Evolutionary conservation across 2,113 vertebrate species (phyloP).

Genomic region (Triplophysa dalaica): DNA sequence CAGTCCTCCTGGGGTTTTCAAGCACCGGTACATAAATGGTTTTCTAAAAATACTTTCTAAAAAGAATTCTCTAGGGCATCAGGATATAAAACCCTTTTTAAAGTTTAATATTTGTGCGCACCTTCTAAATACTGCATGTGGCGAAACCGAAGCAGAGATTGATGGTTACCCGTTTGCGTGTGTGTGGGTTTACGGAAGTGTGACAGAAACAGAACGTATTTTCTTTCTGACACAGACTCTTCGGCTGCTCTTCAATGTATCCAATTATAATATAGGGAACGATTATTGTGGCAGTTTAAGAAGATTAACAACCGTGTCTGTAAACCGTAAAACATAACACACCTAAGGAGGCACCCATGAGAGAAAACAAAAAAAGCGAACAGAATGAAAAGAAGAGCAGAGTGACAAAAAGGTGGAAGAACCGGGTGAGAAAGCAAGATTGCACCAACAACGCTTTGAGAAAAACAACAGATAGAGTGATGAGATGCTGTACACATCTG

Average conservation of each 20-base stretch:
- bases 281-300: neutral
- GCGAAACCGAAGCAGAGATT: slow-evolving; percentile 13
- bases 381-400: neutral
- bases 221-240: slow-evolving; percentile 3
- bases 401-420: slow-evolving; percentile 23
- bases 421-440: slow-evolving; percentile 36
- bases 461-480: neutral
- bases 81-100: too few species aligned
- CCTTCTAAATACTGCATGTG: slow-evolving; percentile 5
- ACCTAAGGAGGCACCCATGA: slow-evolving; percentile 2
- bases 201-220: slow-evolving; percentile 1
- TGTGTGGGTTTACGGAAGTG: neutral
- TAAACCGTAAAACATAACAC: neutral
- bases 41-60: too few species aligned
- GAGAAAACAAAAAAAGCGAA: neutral
- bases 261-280: too few species aligned
- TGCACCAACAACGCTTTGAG: slow-evolving; percentile 18
- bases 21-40: too few species aligned
- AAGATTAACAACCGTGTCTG: slow-evolving; percentile 9
- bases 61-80: too few species aligned
- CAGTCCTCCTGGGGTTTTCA: too few species aligned
- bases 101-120: neutral
- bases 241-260: neutral
- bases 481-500: slow-evolving; percentile 1
- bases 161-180: slow-evolving; percentile 5